Evolutionary conservation across 2,113 vertebrate genomes (phyloP), one percentile per base, ranked within the genome.

Genomic region (Pangasianodon gigas): DNA sequence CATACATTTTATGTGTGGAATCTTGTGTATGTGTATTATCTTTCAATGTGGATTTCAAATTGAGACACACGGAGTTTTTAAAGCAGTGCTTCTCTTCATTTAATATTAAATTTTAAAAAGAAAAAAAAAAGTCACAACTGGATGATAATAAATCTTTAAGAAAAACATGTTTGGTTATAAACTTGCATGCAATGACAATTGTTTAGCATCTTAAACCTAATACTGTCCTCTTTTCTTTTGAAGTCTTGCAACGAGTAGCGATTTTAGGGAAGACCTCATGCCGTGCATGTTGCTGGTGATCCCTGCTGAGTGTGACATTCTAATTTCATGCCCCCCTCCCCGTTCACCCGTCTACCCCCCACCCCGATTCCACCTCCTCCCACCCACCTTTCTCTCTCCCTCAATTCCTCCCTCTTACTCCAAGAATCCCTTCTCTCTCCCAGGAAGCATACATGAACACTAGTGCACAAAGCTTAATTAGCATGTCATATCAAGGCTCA

Each of bases 261-360:
- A 87, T 89, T 92, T 90, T 92, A 90, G 84, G 52, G 54, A 85
- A 87, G 87, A 75, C 92, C 90, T 75, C 92, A 90, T 87, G 89
- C 58, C 24, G 90, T 87, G 89, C 44, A 67, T 91, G 90, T 92
- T 91, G 91, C 91, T 93, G 93, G 89, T 90, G 89, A 89, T 79
- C 52, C 92, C 90, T 87, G 91, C 91, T 90, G 93, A 90, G 91
- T 89, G 90, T 91, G 91, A 92, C 91, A 91, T 92, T 92, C 87
- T 86, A 87, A 91, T 92, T 92, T 94, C 92, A 94, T 87, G 88
- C 90, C 84, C 58, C 69, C 87, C 69, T 46, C 54, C 83, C 82
- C 32, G 1, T 41, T 46, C 41, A 41, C 86, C 86, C 44, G 0
- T 54, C 69, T 46, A 60, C 52, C 54, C 84, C 16, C 46, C 54